Percentiles rank a stretch among this genome's conserved stretches.
phyloP scores from a whole-genome alignment of 2,888 invertebrate species.

The Maniola hyperantus region DNA sequence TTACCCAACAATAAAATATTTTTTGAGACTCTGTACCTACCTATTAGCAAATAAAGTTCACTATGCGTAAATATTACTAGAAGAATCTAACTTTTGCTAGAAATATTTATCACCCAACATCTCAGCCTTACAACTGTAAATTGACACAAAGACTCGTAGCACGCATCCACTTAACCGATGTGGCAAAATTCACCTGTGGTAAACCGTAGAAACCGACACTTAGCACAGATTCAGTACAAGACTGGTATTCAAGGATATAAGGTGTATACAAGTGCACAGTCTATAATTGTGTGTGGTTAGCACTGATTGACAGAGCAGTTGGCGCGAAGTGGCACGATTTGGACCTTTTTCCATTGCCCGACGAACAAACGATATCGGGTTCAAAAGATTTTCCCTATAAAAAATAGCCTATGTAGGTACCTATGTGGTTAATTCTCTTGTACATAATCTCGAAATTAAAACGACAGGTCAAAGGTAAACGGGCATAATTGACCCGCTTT shows the following conservation, averaged over 20 bases:
- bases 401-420: too few species aligned
- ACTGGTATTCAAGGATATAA: constrained; percentile 37
- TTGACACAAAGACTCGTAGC: constrained; percentile 1
- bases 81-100: background rate
- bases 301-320: constrained; percentile 47
- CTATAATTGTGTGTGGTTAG: constrained; percentile 45
- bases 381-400: too few species aligned
- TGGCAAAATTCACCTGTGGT: constrained; percentile 31
- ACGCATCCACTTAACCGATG: constrained; percentile 25
- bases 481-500: too few species aligned
- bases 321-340: constrained; percentile 44
- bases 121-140: constrained; percentile 11
- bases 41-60: too few species aligned
- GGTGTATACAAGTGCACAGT: constrained; percentile 39
- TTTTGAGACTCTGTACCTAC: too few species aligned
- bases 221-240: constrained; percentile 36
- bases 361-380: background rate
- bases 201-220: constrained; percentile 36
- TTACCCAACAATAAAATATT: too few species aligned
- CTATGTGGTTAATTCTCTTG: too few species aligned
- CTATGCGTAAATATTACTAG: too few species aligned
- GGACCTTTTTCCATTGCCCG: constrained; percentile 13
- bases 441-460: too few species aligned
- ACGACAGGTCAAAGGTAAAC: too few species aligned
- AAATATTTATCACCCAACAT: background rate